Percentiles rank a stretch among this genome's conserved stretches.
phyloP scores from a whole-genome alignment of 2,113 vertebrate species.

The Piliocolobus tephrosceles region DNA sequence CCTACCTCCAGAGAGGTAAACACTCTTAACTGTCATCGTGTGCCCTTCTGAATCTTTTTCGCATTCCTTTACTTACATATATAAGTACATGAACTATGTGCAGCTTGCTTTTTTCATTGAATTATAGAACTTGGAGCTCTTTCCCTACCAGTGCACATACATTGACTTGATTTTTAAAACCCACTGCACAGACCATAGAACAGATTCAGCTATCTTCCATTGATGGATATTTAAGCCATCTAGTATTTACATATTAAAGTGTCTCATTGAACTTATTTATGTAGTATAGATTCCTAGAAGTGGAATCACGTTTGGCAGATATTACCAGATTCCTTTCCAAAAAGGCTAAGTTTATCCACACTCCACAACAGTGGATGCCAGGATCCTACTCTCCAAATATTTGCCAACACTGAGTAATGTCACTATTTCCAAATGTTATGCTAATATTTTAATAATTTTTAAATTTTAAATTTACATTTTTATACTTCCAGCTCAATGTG shows the following conservation, averaged over 20 bases:
- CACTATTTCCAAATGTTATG: neutral
- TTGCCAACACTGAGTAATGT: no score
- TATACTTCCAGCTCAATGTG: neutral
- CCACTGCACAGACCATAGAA: neutral
- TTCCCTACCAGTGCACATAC: neutral
- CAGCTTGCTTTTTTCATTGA: no score
- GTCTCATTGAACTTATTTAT: neutral
- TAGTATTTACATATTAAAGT: neutral
- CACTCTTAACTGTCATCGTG: neutral
- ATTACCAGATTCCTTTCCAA: neutral
- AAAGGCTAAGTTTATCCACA: accelerated
- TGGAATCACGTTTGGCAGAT: neutral
- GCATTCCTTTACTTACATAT: neutral
- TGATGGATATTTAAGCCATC: no score
- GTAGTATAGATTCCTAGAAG: neutral
- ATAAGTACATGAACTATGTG: no score
- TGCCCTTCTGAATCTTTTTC: neutral
- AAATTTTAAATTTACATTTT: neutral
- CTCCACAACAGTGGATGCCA: neutral
- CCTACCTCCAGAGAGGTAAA: neutral
- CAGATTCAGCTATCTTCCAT: accelerated
- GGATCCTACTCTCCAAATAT: neutral
- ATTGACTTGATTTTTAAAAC: neutral
- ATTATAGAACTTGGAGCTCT: no score
- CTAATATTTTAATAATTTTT: neutral